Conservation (phyloP, 2,113 vertebrate species). For the Scomber scombrus region DNA sequence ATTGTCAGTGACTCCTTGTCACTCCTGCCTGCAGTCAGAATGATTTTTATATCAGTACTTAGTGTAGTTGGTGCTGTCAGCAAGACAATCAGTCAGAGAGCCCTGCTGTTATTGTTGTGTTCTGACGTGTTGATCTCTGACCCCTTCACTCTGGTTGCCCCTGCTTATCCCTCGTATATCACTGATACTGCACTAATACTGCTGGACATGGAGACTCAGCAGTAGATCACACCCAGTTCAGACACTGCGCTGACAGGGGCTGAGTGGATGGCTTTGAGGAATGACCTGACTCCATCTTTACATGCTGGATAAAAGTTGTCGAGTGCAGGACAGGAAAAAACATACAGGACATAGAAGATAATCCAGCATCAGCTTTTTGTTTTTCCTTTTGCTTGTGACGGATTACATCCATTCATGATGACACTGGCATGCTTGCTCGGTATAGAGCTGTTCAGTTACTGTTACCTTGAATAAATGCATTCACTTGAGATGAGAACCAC, state of each 20-base stretch:
- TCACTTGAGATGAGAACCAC: neutral
- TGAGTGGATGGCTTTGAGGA: slow-evolving; percentile 50
- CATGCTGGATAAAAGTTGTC: slow-evolving; percentile 20
- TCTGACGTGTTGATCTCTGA: slow-evolving; percentile 56
- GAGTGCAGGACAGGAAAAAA: neutral
- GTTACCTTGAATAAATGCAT: no score
- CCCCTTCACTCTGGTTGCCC: slow-evolving; percentile 39
- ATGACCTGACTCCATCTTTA: slow-evolving; percentile 29
- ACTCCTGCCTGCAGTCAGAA: slow-evolving; percentile 1
- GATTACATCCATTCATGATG: neutral
- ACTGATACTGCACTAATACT: slow-evolving; percentile 56
- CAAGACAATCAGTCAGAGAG: slow-evolving; percentile 56
- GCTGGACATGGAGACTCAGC: slow-evolving; percentile 33
- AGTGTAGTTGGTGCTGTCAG: slow-evolving; percentile 41
- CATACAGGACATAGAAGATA: neutral
- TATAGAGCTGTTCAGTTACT: neutral
- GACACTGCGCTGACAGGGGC: slow-evolving; percentile 30
- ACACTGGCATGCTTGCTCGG: neutral
- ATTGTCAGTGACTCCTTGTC: slow-evolving; percentile 17
- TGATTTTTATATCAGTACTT: slow-evolving; percentile 41
- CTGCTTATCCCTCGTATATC: slow-evolving; percentile 62
- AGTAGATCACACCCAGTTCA: slow-evolving; percentile 43
- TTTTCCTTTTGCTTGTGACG: neutral
- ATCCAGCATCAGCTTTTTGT: neutral
- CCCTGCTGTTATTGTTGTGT: slow-evolving; percentile 27